Base-by-base conservation (phyloP, 37 sponge, comb jelly and placozoan genomes). In the Amphimedon queenslandica region DNA sequence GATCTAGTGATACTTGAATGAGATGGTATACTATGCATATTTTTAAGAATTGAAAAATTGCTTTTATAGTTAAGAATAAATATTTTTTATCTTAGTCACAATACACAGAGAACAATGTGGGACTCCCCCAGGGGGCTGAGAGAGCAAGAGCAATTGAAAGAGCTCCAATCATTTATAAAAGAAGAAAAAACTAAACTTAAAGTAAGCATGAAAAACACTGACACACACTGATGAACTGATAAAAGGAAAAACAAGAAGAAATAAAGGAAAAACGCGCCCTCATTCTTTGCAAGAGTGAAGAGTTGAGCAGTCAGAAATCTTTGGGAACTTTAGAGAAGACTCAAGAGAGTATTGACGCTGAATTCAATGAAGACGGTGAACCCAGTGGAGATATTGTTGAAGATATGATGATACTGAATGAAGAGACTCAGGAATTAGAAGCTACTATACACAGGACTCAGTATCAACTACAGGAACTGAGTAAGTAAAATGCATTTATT, bases 31-130 rank as follows among this genome's bases (percentile, higher is more conserved):
- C 10, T 13, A 11, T 63, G 65, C 25, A 63, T 23, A 11, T 63
- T 13, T 11, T 63, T 63, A 11, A 28, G 20, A 63, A 6, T 53
- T 53, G 20, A 53, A 16, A 53, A 53, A 20, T n/a, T n/a, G n/a
- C n/a, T n/a, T n/a, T n/a, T n/a, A n/a, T n/a, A n/a, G n/a, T n/a
- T n/a, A n/a, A n/a, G n/a, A n/a, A n/a, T n/a, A n/a, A n/a, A n/a
- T n/a, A n/a, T n/a, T n/a, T n/a, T n/a, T n/a, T n/a, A n/a, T n/a
- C n/a, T n/a, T 21, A 91, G 92, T 58, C 92, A 91, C 70, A 83
- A 91, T 70, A 91, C 76, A 6, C 86, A 91, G 87, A 86, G 67
- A 21, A 91, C 83, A 4, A 77, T 78, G 36, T 91, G 92, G 92
- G 83, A 91, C 64, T 42, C 61, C 70, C 92, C 92, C 35, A 43